Evolutionary conservation across 2,888 invertebrate genomes (phyloP), one percentile per base, ranked within the genome.

Genomic region (Stenodera caucasica): DNA sequence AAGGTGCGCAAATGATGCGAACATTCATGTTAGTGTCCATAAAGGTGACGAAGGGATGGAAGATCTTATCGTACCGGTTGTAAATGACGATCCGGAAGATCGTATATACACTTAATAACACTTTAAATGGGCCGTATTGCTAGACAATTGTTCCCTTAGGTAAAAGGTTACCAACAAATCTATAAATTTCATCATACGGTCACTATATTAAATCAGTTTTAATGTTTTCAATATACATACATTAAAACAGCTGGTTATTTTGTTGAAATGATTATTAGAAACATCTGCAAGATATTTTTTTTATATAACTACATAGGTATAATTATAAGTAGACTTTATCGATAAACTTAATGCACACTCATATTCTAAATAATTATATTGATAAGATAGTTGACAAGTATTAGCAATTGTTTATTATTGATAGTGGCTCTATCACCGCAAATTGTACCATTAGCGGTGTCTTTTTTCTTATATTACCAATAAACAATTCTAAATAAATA

Each of bases 61-160:
- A 72, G 71, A 73, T 71, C 62, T 71, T 72, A 72, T 73, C 73
- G 61, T 62, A 56, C 58, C 63, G 61, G 72, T 67, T 69, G 71
- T 71, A 73, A 73, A 73, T 69, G 69, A 67, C 70, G 69, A 72
- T 67, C 72, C 73, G 73, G 72, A 72, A 74, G 69, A 68, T 70
- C 69, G 66, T 70, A 70, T 71, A 68, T 68, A 71, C 69, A 70
- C 73, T 72, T 74, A 75, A 75, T 76, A 75, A 74, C 73, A 70
- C 68, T 73, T 76, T 75, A 75, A 76, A 76, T 75, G 75, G 72
- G 66, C 73, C 72, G 70, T 72, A 66, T 52, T 37, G 37, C 53
- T 69, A 66, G 63, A 63, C 67, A 69, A 73, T 73, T 73, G 73
- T 75, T 73, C 69, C 67, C 65, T 52, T n/a, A 60, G 66, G 57